Conservation (phyloP, 2,113 vertebrate species). For the Aptenodytes forsteri region DNA sequence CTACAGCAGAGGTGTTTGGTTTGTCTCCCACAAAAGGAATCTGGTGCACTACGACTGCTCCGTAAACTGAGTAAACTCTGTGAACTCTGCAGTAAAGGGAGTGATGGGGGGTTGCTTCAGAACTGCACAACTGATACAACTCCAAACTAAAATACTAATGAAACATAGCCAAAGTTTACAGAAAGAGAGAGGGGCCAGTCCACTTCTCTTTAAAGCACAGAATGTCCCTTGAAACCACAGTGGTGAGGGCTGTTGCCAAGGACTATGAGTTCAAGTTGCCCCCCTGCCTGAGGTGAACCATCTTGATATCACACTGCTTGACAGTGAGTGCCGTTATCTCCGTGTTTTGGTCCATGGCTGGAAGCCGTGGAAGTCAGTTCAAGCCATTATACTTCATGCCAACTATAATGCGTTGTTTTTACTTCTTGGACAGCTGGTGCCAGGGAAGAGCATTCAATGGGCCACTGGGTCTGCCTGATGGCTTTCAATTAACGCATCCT, state of each 20-base stretch:
- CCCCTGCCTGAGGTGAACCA: not conserved
- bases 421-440: not conserved
- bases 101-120: not conserved
- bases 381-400: not conserved
- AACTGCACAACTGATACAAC: not conserved
- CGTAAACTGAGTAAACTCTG: not conserved
- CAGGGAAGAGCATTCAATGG: not conserved
- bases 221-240: not conserved
- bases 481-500: not conserved
- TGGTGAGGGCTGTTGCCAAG: not conserved
- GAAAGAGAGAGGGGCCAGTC: not conserved
- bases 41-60: fast-evolving
- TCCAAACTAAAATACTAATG: not conserved
- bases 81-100: not conserved
- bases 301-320: not conserved
- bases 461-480: not conserved
- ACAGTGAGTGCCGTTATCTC: not conserved
- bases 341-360: not conserved
- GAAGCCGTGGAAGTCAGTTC: not conserved
- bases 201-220: not conserved
- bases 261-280: not conserved
- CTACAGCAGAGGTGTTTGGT: not conserved
- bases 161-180: not conserved
- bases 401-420: not conserved
- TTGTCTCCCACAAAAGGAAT: not conserved